phyloP scores from a whole-genome alignment of 1,140 invertebrate species.

The Euwallacea similis region DNA sequence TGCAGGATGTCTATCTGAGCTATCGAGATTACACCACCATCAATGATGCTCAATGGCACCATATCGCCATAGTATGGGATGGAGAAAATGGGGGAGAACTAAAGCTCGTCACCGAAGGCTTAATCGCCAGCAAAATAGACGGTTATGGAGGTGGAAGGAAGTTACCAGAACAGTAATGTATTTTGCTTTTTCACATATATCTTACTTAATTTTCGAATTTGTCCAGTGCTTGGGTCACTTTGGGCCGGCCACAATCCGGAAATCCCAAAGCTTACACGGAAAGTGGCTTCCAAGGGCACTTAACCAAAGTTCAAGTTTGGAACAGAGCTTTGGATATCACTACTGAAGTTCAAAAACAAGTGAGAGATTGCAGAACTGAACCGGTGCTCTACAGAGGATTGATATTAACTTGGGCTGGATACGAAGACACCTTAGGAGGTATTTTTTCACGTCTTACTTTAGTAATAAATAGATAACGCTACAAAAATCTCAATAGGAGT shows the following conservation, averaged over 20 bases:
- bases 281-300: constrained; percentile 89
- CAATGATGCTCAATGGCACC: constrained; percentile 96
- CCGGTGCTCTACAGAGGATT: constrained; percentile 86
- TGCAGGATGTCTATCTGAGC: constrained; percentile 87
- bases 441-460: too few relatives aligned
- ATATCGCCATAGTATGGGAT: constrained; percentile 91
- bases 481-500: constrained; percentile 55
- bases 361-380: constrained; percentile 86
- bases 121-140: constrained; percentile 88
- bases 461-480: too few relatives aligned
- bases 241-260: constrained; percentile 83
- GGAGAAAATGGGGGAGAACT: constrained; percentile 81
- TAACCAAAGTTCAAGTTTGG: constrained; percentile 96
- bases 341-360: constrained; percentile 91
- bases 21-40: constrained; percentile 91
- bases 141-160: constrained; percentile 78
- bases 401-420: constrained; percentile 89
- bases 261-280: constrained; percentile 77
- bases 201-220: not conserved
- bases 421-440: constrained; percentile 85
- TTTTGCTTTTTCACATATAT: not conserved
- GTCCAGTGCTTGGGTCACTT: constrained; percentile 82
- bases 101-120: constrained; percentile 86
- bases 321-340: constrained; percentile 85
- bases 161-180: constrained; percentile 74